A percentile compares a stretch with the other conserved stretches of the same genome.
These are phyloP conservation scores for Nilaparvata lugens DNA, from an alignment of 1,140 invertebrate genomes.

Conservation along the genomic window DNA sequence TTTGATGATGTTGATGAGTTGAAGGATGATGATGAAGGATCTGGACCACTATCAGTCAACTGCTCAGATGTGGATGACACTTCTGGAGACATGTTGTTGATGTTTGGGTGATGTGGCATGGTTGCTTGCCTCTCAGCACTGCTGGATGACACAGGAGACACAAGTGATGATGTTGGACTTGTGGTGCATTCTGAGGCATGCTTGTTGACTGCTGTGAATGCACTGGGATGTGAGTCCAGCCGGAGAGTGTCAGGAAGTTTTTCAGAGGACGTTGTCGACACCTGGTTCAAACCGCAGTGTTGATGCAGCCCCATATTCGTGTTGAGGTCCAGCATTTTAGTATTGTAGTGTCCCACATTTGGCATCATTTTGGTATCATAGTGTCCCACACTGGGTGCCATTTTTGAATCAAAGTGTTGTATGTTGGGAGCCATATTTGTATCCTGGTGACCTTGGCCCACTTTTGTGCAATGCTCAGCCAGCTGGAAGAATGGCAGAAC, in stretches of 20 bases:
- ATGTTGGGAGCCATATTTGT: too few species aligned
- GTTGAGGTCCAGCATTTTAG: too few species aligned
- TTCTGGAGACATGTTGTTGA: constrained; percentile 11
- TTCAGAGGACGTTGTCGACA: constrained; percentile 4
- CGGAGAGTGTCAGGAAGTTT: neutral
- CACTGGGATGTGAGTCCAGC: constrained; percentile 15
- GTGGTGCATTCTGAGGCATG: constrained; percentile 4
- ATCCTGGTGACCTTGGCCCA: too few species aligned
- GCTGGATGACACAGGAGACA: too few species aligned
- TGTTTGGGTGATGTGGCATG: constrained; percentile 5
- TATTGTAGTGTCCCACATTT: too few species aligned
- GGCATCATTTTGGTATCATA: too few species aligned
- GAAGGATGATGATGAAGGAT: constrained; percentile 1
- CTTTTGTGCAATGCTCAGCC: too few species aligned
- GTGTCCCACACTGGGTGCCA: too few species aligned
- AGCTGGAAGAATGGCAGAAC: constrained; percentile 6
- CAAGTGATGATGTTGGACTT: constrained; percentile 9
- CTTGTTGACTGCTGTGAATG: constrained; percentile 20
- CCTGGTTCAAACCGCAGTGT: neutral
- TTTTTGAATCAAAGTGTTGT: too few species aligned
- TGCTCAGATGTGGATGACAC: constrained; percentile 21
- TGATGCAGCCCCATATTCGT: too few species aligned
- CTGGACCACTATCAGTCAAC: too few species aligned
- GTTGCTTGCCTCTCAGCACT: neutral
- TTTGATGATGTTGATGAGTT: neutral